These are phyloP conservation scores for Platyscapa corneri DNA, from an alignment of 1,140 invertebrate genomes.

Conservation along the genomic window DNA sequence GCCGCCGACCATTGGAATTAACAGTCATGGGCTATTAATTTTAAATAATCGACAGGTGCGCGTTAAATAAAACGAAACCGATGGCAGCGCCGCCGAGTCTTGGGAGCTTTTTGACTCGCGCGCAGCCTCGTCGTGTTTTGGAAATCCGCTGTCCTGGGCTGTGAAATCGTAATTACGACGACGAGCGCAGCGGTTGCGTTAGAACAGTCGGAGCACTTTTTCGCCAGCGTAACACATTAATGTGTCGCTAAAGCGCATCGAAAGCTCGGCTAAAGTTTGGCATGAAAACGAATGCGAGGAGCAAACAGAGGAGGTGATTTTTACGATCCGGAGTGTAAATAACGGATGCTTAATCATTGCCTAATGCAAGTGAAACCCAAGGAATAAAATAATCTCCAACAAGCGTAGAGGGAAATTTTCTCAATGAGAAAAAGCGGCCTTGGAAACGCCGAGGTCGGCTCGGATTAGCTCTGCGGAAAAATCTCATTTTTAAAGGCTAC, in stretches of 20 bases:
- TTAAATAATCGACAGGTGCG: neutral
- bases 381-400: neutral
- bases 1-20: neutral
- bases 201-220: too few relatives aligned
- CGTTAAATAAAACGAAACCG: neutral
- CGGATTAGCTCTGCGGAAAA: neutral
- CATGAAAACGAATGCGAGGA: too few relatives aligned
- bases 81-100: neutral
- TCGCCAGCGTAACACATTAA: too few relatives aligned
- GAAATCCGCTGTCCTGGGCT: neutral
- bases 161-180: neutral
- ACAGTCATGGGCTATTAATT: neutral
- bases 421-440: conserved; percentile 28
- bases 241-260: too few relatives aligned
- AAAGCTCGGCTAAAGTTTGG: too few relatives aligned
- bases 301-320: too few relatives aligned
- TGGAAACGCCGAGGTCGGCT: conserved; percentile 1
- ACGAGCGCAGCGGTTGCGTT: too few relatives aligned
- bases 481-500: conserved; percentile 25
- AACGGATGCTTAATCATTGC: neutral
- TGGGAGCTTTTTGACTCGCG: neutral
- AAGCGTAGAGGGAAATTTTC: conserved; percentile 6
- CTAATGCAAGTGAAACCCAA: neutral
- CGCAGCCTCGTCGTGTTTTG: neutral
- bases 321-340: too few relatives aligned